phyloP scores from a whole-genome alignment of 1,140 invertebrate species.

The Microplitis mediator region DNA sequence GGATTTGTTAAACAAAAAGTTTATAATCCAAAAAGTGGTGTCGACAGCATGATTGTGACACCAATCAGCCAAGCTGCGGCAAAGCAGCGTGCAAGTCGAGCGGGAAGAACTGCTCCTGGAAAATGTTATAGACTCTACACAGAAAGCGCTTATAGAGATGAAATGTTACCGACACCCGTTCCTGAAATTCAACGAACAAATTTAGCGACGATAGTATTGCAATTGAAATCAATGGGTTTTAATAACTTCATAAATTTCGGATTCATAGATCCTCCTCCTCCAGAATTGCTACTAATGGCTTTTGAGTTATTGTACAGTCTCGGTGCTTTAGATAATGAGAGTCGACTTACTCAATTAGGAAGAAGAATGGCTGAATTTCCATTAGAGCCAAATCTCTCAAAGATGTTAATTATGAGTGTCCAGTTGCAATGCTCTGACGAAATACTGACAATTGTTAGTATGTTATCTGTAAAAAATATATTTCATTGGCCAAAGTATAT shows the following conservation, averaged over 20 bases:
- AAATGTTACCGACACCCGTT: constrained; percentile 98
- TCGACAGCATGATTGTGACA: constrained; percentile 98
- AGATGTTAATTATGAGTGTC: constrained; percentile 99
- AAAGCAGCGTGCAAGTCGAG: constrained; percentile 94
- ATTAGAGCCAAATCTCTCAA: constrained; percentile 96
- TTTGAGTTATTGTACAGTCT: constrained; percentile 96
- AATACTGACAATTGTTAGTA: constrained; percentile 97
- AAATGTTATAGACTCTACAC: constrained; percentile 98
- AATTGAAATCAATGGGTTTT: constrained; percentile 99
- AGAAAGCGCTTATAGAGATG: constrained; percentile 95
- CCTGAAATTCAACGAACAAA: constrained; percentile 99
- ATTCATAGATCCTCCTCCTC: constrained; percentile 99
- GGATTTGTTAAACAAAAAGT: constrained; percentile 99
- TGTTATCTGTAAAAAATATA: constrained; percentile 98
- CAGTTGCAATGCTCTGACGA: constrained; percentile 98
- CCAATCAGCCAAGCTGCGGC: constrained; percentile 97
- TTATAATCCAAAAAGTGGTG: constrained; percentile 99
- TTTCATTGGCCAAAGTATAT: constrained; percentile 98
- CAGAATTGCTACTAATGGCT: constrained; percentile 96
- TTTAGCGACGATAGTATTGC: constrained; percentile 91
- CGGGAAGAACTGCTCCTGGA: constrained; percentile 95
- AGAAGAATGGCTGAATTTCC: constrained; percentile 99
- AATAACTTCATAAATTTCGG: constrained; percentile 99
- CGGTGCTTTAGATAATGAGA: constrained; percentile 96
- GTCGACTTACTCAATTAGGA: constrained; percentile 90